phyloP scores from a whole-genome alignment of 1,140 invertebrate species.

The Latrodectus geometricus region DNA sequence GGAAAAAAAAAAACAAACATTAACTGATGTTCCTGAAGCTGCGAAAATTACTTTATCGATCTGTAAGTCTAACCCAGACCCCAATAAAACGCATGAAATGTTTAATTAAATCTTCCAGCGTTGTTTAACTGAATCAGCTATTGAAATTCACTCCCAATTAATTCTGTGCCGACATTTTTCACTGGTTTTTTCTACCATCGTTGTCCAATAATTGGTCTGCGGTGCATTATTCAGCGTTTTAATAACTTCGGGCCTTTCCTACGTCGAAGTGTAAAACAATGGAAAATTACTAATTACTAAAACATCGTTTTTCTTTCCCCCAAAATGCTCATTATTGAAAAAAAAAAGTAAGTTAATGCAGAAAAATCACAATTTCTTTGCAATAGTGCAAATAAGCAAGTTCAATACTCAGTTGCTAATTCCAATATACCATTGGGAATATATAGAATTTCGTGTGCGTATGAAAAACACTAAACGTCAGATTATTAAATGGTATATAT shows the following conservation, averaged over 20 bases:
- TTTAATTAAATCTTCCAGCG: conserved; percentile 50
- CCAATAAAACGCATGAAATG: conserved; percentile 54
- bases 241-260: conserved; percentile 29
- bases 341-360: not conserved
- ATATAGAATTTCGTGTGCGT: too few species aligned
- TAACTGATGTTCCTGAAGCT: conserved; percentile 21
- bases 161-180: conserved; percentile 38
- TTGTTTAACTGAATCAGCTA: conserved; percentile 56
- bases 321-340: not conserved
- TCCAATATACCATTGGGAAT: too few species aligned
- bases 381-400: not conserved
- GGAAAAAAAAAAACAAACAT: conserved; percentile 2
- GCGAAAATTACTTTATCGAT: conserved; percentile 58
- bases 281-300: conserved; percentile 44
- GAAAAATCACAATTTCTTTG: not conserved
- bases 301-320: not conserved
- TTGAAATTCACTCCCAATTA: conserved; percentile 54
- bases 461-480: too few species aligned
- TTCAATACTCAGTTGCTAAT: too few species aligned
- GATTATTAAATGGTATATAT: too few species aligned
- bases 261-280: conserved; percentile 21
- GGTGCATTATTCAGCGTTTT: conserved; percentile 27
- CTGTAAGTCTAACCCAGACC: conserved; percentile 18
- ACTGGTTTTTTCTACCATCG: conserved; percentile 4
- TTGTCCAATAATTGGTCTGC: conserved; percentile 48